A percentile compares a stretch with the other conserved stretches of the same genome.
These are phyloP conservation scores for Pseudolaguvia tuberculata DNA, from an alignment of 2,113 vertebrate species.

Conservation along the genomic window DNA sequence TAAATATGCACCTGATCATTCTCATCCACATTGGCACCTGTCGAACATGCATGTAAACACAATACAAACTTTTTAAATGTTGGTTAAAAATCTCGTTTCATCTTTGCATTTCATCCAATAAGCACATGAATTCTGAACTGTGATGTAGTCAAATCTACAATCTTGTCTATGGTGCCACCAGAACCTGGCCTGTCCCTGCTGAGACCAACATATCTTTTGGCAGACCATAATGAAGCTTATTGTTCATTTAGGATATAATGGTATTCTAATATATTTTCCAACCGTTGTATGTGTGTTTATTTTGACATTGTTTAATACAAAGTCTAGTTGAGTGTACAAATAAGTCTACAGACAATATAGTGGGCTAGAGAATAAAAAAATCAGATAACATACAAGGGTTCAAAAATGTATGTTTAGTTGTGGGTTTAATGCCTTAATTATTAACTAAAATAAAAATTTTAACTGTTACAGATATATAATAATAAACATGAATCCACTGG, in stretches of 20 bases:
- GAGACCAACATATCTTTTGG: neutral
- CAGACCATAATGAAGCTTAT: neutral
- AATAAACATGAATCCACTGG: no score
- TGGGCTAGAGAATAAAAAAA: neutral
- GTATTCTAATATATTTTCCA: neutral
- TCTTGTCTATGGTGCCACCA: no score
- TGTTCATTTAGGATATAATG: neutral
- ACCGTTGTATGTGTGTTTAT: neutral
- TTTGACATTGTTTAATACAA: neutral
- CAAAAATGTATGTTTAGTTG: neutral
- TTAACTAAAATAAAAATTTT: neutral
- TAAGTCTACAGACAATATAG: no score
- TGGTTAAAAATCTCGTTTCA: no score
- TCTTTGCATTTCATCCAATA: no score
- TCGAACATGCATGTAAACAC: neutral
- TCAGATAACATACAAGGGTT: no score
- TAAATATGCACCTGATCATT: neutral
- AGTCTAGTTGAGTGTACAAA: neutral
- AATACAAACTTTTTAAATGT: neutral
- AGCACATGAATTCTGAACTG: no score
- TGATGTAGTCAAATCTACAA: no score
- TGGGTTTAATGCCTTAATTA: neutral
- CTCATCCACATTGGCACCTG: neutral
- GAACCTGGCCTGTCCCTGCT: no score
- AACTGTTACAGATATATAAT: no score